phyloP scores from a whole-genome alignment of 2,797 vertebrate genomes.

The Tinamus major region DNA sequence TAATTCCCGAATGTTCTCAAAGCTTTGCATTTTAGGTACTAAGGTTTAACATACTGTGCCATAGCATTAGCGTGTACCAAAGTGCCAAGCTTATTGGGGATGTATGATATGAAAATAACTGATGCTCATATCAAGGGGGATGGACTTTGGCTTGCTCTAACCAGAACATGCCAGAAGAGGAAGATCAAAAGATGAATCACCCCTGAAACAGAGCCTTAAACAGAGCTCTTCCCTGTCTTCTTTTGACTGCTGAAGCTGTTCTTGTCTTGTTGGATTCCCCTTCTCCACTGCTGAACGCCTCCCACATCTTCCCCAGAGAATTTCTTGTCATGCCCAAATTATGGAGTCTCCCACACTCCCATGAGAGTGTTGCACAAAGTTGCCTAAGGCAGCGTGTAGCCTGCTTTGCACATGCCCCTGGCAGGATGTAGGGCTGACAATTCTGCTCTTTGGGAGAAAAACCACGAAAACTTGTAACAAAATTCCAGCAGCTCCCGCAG shows the following conservation, averaged over 20 bases:
- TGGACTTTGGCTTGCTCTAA: neutral
- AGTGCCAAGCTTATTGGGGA: neutral
- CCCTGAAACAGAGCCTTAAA: neutral
- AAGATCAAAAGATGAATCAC: neutral
- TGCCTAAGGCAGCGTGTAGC: neutral
- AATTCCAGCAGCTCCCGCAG: neutral
- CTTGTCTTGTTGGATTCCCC: neutral
- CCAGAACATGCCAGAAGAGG: neutral
- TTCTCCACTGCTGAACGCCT: neutral
- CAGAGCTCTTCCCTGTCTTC: neutral
- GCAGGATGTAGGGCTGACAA: neutral
- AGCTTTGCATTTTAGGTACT: neutral
- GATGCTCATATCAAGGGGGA: neutral
- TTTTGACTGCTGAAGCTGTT: neutral
- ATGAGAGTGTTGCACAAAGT: neutral
- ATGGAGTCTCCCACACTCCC: neutral
- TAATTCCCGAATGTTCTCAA: neutral
- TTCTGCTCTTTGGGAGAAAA: neutral
- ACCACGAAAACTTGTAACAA: neutral
- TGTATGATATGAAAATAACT: neutral
- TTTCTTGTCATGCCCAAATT: neutral
- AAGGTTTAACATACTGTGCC: rapidly evolving
- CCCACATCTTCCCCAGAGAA: neutral
- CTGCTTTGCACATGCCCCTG: neutral
- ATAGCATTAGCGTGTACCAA: rapidly evolving